Conservation (phyloP, 1,140 invertebrate species). For the Acarapis woodi region DNA sequence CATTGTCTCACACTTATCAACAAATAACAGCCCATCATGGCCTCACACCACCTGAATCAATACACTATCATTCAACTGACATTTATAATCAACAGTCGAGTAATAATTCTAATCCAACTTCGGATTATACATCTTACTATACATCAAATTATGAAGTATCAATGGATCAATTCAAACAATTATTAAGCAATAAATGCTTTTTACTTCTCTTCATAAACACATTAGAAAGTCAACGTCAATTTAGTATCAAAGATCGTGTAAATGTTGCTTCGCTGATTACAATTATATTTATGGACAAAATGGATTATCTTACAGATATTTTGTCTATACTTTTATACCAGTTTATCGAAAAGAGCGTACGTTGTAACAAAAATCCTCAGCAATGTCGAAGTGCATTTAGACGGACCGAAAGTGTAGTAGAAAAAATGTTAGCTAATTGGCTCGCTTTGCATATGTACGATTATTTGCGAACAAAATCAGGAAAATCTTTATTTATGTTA, state of each 20-base stretch:
- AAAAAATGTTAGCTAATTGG: slow-evolving; percentile 98
- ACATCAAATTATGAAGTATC: slow-evolving; percentile 67
- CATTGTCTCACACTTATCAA: not conserved
- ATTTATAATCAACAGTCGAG: slow-evolving; percentile 29
- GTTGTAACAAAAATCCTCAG: slow-evolving; percentile 76
- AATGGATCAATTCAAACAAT: slow-evolving; percentile 75
- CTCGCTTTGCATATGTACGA: slow-evolving; percentile 92
- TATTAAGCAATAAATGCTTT: slow-evolving; percentile 76
- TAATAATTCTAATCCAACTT: too few relatives aligned
- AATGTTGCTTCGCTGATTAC: slow-evolving; percentile 75
- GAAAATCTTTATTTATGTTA: slow-evolving; percentile 70
- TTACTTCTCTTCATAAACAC: slow-evolving; percentile 70
- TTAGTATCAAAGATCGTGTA: slow-evolving; percentile 64
- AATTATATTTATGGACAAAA: slow-evolving; percentile 73
- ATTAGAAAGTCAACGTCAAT: slow-evolving; percentile 58
- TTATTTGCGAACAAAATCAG: slow-evolving; percentile 74
- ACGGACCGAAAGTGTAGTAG: slow-evolving; percentile 83
- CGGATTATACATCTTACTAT: too few relatives aligned
- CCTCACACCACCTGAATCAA: too few relatives aligned
- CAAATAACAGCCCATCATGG: not conserved
- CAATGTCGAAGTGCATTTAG: slow-evolving; percentile 67
- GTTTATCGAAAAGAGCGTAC: slow-evolving; percentile 36
- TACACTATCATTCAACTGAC: not conserved
- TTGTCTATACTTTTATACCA: slow-evolving; percentile 50
- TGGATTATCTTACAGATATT: slow-evolving; percentile 46